Base-by-base conservation (phyloP, 1,140 invertebrate genomes). In the Dreissena rostriformis region DNA sequence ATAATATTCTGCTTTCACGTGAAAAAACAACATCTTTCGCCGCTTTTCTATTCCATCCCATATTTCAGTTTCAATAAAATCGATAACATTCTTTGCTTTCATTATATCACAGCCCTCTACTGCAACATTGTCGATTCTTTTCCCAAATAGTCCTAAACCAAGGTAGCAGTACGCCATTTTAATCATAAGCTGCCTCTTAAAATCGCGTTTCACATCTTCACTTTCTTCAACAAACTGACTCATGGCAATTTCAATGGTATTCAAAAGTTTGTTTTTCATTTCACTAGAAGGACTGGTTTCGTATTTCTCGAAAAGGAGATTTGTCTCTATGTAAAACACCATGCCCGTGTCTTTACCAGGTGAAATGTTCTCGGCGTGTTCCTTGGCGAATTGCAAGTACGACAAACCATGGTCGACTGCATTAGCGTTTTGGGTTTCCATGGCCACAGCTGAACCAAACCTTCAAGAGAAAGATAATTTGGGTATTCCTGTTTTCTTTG, bases 321-420 rank as follows among this genome's bases (percentile, higher is more conserved):
- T 84, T 14, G 39, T 52, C n/a, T 84, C 74, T 24, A 84, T 84
- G n/a, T 84, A 84, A 63, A 57, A 77, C 12, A 84, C 82, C 82
- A 84, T 84, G 8, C 82, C 82, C 26, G 73, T 84, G 26, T 84
- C 82, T 28, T 84, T 77, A 29, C 82, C 68, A 0, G 82, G 82
- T 11, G 26, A 14, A 5, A 84, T 28, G 19, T 51, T 26, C 52
- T 57, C 66, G 28, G 63, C 53, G 24, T 84, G 82, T 19, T 76
- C 14, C 52, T 57, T 76, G 14, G 82, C 73, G 29, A 39, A 70
- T 5, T 84, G 52, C 29, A 84, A 61, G 22, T 71, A 49, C 11
- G 22, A 53, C 19, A 84, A 19, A 24, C 82, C 82, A 6, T 70
- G 51, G n/a, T 84, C 82, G 15, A 84, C 10, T 12, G 70, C 52